phyloP scores from a whole-genome alignment of 2,113 vertebrate species.

The Elaphurus davidianus region DNA sequence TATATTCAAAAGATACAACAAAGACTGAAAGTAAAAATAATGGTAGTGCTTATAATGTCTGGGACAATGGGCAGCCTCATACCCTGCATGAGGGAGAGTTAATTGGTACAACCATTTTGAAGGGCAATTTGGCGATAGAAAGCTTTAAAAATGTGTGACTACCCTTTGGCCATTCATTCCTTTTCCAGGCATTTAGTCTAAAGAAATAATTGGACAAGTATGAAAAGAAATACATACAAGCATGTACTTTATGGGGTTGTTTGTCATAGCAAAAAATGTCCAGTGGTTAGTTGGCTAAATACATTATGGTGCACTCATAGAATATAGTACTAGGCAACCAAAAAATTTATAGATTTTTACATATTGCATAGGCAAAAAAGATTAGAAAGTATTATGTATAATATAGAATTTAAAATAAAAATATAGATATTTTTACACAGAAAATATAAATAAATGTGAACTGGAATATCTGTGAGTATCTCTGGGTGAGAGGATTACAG shows the following conservation, averaged over 20 bases:
- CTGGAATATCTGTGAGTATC: background rate
- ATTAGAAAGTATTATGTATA: background rate
- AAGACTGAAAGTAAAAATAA: background rate
- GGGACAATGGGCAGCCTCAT: background rate
- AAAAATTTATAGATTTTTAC: background rate
- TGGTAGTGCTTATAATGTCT: background rate
- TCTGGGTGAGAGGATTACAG: background rate
- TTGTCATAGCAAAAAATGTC: background rate
- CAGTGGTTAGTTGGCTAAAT: background rate
- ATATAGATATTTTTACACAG: background rate
- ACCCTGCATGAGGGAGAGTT: background rate
- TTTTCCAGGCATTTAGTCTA: background rate
- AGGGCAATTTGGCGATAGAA: background rate
- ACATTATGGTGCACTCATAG: background rate
- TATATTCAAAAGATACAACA: conserved; percentile 21
- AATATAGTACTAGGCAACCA: background rate
- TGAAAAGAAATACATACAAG: background rate
- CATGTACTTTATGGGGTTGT: background rate
- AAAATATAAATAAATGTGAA: conserved; percentile 22
- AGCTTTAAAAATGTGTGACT: conserved; percentile 31
- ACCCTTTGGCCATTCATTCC: background rate
- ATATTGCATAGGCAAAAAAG: background rate
- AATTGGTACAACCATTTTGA: background rate
- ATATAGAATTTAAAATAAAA: conserved; percentile 1
- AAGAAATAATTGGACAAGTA: background rate